Evolutionary conservation across 1,140 invertebrate species (phyloP).

Genomic region (Cataglyphis hispanica): DNA sequence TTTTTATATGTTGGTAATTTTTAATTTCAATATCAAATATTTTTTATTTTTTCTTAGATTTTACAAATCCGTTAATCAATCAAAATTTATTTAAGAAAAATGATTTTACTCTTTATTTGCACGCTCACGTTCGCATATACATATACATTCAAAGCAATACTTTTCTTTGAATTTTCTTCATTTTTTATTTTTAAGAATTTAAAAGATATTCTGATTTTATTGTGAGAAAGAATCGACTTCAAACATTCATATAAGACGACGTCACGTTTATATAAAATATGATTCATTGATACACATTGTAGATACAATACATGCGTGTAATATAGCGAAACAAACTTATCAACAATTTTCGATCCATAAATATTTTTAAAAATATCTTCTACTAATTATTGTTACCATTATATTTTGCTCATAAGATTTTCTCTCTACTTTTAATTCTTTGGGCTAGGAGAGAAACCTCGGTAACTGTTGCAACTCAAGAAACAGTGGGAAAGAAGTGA

Average conservation of each 20-base stretch:
- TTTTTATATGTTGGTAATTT: not conserved
- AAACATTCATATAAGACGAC: not conserved
- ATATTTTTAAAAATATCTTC: constrained; percentile 5
- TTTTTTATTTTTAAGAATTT: not conserved
- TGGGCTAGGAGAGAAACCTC: not conserved
- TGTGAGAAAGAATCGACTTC: not conserved
- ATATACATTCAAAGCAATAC: no score
- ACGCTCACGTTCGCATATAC: no score
- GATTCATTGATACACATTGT: not conserved
- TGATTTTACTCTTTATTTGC: no score
- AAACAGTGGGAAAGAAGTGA: not conserved
- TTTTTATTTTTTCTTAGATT: not conserved
- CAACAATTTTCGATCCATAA: not conserved
- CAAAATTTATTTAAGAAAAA: no score
- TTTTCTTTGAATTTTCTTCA: not conserved
- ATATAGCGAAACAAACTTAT: not conserved
- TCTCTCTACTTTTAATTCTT: not conserved
- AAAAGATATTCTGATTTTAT: not conserved
- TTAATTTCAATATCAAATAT: not conserved
- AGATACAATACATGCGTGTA: not conserved
- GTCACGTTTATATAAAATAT: not conserved
- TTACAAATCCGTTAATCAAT: no score
- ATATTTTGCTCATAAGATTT: not conserved
- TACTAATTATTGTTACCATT: not conserved
- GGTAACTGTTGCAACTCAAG: constrained; percentile 1